Evolutionary conservation across 2,888 invertebrate genomes (phyloP).

Genomic region (Synanthedon formicaeformis): DNA sequence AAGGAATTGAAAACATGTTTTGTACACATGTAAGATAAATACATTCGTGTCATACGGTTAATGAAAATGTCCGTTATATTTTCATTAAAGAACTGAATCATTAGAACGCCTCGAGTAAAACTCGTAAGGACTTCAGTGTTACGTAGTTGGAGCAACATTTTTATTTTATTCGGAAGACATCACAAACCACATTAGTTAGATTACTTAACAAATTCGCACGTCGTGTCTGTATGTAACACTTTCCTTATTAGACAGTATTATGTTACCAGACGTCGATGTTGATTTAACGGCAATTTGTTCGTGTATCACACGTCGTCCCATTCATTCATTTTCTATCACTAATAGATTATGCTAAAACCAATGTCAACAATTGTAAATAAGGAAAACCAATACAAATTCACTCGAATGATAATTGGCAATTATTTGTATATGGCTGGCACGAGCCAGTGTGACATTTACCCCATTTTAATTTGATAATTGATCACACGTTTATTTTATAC

Average conservation of each 20-base stretch:
- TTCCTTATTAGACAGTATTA: slow-evolving; percentile 18
- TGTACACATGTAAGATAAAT: neutral
- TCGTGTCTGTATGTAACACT: slow-evolving; percentile 14
- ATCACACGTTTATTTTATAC: too few relatives aligned
- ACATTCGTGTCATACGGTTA: neutral
- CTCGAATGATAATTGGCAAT: neutral
- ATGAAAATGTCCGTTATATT: neutral
- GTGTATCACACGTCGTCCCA: neutral
- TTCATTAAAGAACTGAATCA: neutral
- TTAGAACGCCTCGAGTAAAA: neutral
- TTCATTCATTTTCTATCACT: slow-evolving; percentile 1
- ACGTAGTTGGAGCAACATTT: neutral
- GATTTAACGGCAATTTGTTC: neutral
- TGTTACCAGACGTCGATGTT: slow-evolving; percentile 5
- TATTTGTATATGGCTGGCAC: too few relatives aligned
- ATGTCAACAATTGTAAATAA: neutral
- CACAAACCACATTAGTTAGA: neutral
- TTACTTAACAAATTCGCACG: slow-evolving; percentile 17
- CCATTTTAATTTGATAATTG: too few relatives aligned
- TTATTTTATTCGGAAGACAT: neutral
- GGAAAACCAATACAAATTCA: neutral
- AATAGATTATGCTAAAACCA: slow-evolving; percentile 11
- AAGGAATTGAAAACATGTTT: neutral
- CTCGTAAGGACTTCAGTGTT: neutral
- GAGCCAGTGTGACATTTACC: too few relatives aligned